A percentile compares a stretch with the other conserved stretches of the same genome.
Conservation (phyloP, 2,888 invertebrate genomes). For the Thumatha senex region DNA sequence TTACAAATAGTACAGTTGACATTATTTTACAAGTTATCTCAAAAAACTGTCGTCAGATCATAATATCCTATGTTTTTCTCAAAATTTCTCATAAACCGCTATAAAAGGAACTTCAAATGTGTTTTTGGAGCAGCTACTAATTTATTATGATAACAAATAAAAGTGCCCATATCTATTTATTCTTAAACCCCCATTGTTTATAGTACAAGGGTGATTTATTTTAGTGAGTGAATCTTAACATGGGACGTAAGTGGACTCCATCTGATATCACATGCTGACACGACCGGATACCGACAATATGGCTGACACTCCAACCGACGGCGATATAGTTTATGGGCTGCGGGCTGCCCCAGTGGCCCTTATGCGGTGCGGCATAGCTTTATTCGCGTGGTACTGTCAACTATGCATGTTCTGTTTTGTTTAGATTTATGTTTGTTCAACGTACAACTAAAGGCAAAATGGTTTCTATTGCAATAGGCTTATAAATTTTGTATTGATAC, state of each 20-base stretch:
- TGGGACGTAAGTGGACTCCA: slow-evolving; percentile 24
- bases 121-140: background rate
- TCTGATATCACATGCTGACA: slow-evolving; percentile 16
- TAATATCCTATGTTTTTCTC: too few relatives aligned
- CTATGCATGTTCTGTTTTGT: background rate
- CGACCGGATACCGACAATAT: background rate
- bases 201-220: slow-evolving; percentile 29
- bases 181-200: slow-evolving; percentile 35
- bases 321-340: slow-evolving; percentile 6
- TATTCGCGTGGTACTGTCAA: background rate
- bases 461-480: too few relatives aligned
- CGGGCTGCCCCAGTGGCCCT: background rate
- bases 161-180: slow-evolving; percentile 10
- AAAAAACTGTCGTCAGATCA: too few relatives aligned
- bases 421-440: slow-evolving; percentile 1
- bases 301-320: slow-evolving; percentile 4
- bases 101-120: background rate
- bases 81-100: background rate
- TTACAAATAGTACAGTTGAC: too few relatives aligned
- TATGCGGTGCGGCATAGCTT: slow-evolving; percentile 1
- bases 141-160: background rate
- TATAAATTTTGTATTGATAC: too few relatives aligned
- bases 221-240: slow-evolving; percentile 24
- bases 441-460: too few relatives aligned
- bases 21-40: slow-evolving; percentile 19